phyloP scores from a whole-genome alignment of 2,113 vertebrate species.

The Cromileptes altivelis region DNA sequence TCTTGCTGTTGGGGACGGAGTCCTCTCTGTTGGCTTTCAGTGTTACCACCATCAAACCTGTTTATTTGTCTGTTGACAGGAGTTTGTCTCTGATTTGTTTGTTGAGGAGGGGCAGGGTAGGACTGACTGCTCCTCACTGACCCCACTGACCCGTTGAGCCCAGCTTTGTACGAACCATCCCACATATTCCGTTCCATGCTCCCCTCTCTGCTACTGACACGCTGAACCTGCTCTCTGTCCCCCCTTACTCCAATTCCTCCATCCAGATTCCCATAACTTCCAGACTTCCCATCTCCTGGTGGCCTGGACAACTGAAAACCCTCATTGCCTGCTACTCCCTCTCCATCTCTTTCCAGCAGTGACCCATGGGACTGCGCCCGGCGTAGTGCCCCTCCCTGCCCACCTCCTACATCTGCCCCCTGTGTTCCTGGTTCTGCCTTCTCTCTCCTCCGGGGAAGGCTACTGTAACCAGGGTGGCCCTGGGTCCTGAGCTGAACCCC shows the following conservation, averaged over 20 bases:
- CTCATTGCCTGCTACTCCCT: conserved; percentile 45
- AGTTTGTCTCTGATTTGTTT: conserved; percentile 60
- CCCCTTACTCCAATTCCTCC: conserved; percentile 57
- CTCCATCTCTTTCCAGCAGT: conserved; percentile 80
- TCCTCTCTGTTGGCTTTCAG: conserved; percentile 77
- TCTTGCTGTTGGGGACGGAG: conserved; percentile 79
- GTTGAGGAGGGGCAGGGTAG: conserved; percentile 43
- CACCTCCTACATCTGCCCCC: conserved; percentile 45
- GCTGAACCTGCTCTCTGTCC: conserved; percentile 51
- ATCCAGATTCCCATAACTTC: conserved; percentile 76
- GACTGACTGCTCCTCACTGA: conserved; percentile 41
- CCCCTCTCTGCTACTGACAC: conserved; percentile 38
- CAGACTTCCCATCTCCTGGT: conserved; percentile 84
- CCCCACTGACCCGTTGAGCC: conserved; percentile 67
- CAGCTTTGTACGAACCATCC: conserved; percentile 47
- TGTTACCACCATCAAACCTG: conserved; percentile 82
- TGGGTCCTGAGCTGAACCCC: conserved; percentile 87
- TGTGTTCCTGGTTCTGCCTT: conserved; percentile 52
- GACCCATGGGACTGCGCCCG: conserved; percentile 91
- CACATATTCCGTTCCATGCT: conserved; percentile 48
- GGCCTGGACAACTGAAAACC: conserved; percentile 78
- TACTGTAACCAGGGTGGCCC: conserved; percentile 78
- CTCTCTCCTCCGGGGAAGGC: conserved; percentile 69
- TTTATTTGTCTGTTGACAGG: conserved; percentile 86
- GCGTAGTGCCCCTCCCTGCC: conserved; percentile 78